phyloP scores from a whole-genome alignment of 92 coral and sea anemone species.

The Umimayanthus kanabou region DNA sequence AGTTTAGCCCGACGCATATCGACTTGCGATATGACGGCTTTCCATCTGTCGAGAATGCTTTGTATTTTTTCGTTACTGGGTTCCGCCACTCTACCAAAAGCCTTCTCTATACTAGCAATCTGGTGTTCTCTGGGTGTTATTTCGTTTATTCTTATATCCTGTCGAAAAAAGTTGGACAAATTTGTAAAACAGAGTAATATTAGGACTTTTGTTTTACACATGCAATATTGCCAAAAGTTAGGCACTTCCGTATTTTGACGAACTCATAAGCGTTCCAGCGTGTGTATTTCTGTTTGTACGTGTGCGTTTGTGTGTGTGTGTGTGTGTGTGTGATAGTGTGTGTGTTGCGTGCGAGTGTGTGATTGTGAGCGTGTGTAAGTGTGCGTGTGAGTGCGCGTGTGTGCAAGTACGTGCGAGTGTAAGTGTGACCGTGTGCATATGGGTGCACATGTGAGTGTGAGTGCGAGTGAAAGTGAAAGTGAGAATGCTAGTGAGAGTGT shows the following conservation, averaged over 20 bases:
- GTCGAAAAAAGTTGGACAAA: not conserved
- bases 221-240: not conserved
- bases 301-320: not conserved
- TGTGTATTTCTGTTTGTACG: not conserved
- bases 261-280: not conserved
- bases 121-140: constrained; percentile 76
- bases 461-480: not conserved
- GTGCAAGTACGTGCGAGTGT: not conserved
- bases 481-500: too few relatives aligned
- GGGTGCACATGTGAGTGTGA: too few relatives aligned
- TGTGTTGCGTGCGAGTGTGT: not conserved
- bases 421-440: too few relatives aligned
- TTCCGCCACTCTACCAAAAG: constrained; percentile 75
- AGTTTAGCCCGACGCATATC: constrained; percentile 71
- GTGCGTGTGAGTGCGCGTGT: not conserved
- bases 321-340: not conserved
- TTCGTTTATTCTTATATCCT: constrained; percentile 74
- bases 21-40: constrained; percentile 65
- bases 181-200: not conserved
- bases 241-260: not conserved
- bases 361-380: not conserved
- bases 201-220: not conserved
- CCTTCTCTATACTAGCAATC: constrained; percentile 67
- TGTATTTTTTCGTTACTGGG: constrained; percentile 70
- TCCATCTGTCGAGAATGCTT: constrained; percentile 85